Conservation (phyloP, 2,888 invertebrate species). For the Neoitamus cyanurus region DNA sequence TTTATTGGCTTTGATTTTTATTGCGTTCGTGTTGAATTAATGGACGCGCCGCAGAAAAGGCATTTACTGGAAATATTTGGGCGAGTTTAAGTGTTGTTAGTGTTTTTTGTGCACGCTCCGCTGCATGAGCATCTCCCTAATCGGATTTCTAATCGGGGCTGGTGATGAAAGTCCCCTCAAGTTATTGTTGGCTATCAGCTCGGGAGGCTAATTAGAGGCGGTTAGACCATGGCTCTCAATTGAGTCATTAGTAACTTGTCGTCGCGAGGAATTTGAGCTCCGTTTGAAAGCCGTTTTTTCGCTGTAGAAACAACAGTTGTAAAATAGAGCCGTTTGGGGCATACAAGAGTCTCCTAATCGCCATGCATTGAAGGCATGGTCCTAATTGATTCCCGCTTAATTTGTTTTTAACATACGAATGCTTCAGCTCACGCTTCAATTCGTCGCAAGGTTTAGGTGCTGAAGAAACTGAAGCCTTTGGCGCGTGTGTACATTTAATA, state of each 20-base stretch:
- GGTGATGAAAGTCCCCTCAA: not conserved
- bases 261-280: not conserved
- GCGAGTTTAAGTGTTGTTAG: constrained; percentile 30
- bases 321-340: not conserved
- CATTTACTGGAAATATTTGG: constrained; percentile 31
- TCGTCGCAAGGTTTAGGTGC: not conserved
- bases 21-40: constrained; percentile 37
- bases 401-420: not conserved
- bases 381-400: not conserved
- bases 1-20: constrained; percentile 42
- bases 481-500: no score
- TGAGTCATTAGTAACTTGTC: constrained; percentile 39
- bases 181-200: constrained; percentile 10
- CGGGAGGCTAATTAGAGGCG: constrained; percentile 30
- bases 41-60: constrained; percentile 25
- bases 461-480: not conserved
- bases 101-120: constrained; percentile 5
- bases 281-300: not conserved
- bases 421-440: not conserved
- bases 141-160: constrained; percentile 29
- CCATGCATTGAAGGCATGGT: not conserved
- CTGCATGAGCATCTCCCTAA: constrained; percentile 24
- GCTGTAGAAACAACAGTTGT: not conserved
- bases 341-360: not conserved
- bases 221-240: constrained; percentile 24